Evolutionary conservation across 2,888 invertebrate species (phyloP), one percentile per base, ranked within the genome.

Genomic region (Cynaeus angustus): DNA sequence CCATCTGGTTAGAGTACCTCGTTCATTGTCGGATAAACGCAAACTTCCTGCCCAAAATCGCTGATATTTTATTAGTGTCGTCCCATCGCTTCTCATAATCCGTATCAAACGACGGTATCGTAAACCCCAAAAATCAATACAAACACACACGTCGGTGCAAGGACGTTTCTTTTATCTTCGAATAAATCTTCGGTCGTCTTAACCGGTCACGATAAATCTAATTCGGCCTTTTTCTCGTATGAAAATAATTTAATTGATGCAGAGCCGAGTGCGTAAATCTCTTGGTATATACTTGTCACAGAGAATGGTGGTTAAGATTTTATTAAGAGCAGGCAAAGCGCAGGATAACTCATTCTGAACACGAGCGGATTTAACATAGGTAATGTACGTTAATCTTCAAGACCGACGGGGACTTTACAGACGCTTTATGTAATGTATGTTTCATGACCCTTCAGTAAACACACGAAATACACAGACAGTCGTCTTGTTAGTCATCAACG

Each of bases 321-420:
- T 70, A 70, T 70, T 70, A 70, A 70, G 66, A 66, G 66, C 9
- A 55, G 43, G 45, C 64, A 62, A 66, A 56, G 70, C 66, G 28
- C 21, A 21, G 59, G 61, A 70, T 70, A 70, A 70, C 66, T 70
- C 70, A 70, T 66, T 70, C 65, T 43, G 59, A 64, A 66, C 66
- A 59, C 70, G 66, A 66, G 66, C 66, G 61, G 66, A 70, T 70
- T 62, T 62, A 66, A 59, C 70, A 66, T 61, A 55, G 69, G 69
- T 65, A 70, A 70, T 70, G 66, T 62, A 66, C 58, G 70, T 70
- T 70, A 70, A 70, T 70, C 70, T 66, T 48, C 59, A 41, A 43
- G 70, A 66, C 64, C 37, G 65, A 59, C 69, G 43, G 50, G 56
- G 69, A 56, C 64, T 65, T 64, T 69, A 16, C 69, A 65, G 56